These are phyloP conservation scores for Calameuta pallipes DNA, from an alignment of 2,888 invertebrate species.

Conservation along the genomic window DNA sequence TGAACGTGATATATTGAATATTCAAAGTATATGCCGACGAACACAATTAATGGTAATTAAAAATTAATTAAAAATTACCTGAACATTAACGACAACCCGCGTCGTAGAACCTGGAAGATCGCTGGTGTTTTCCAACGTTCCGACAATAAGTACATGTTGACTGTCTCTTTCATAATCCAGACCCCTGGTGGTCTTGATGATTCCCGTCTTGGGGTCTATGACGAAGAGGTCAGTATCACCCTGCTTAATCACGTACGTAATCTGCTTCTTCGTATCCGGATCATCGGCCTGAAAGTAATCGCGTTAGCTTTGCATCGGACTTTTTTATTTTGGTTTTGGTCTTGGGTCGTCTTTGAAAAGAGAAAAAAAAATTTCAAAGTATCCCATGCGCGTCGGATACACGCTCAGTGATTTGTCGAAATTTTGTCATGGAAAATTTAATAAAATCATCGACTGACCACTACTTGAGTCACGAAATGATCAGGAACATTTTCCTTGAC, in stretches of 20 bases:
- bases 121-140: slow-evolving; percentile 84
- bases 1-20: slow-evolving; percentile 53
- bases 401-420: neutral
- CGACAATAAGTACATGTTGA: slow-evolving; percentile 80
- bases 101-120: slow-evolving; percentile 79
- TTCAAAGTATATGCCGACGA: neutral
- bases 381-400: neutral
- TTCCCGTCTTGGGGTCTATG: slow-evolving; percentile 83
- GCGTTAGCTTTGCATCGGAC: neutral
- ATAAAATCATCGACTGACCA: slow-evolving; percentile 66
- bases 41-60: neutral
- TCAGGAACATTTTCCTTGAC: slow-evolving; percentile 90
- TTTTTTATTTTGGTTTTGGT: neutral
- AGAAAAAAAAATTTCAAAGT: slow-evolving; percentile 12
- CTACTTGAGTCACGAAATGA: slow-evolving; percentile 81
- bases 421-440: neutral
- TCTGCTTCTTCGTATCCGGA: slow-evolving; percentile 82
- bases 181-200: slow-evolving; percentile 79
- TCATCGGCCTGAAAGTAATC: slow-evolving; percentile 76
- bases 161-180: slow-evolving; percentile 83
- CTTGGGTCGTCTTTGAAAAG: neutral
- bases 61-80: slow-evolving; percentile 64
- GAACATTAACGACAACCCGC: slow-evolving; percentile 78
- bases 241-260: slow-evolving; percentile 85
- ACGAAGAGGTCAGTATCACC: slow-evolving; percentile 86